A percentile compares a stretch with the other conserved stretches of the same genome.
Evolutionary conservation across 2,797 vertebrate genomes (phyloP).

Genomic region (Morus bassanus): DNA sequence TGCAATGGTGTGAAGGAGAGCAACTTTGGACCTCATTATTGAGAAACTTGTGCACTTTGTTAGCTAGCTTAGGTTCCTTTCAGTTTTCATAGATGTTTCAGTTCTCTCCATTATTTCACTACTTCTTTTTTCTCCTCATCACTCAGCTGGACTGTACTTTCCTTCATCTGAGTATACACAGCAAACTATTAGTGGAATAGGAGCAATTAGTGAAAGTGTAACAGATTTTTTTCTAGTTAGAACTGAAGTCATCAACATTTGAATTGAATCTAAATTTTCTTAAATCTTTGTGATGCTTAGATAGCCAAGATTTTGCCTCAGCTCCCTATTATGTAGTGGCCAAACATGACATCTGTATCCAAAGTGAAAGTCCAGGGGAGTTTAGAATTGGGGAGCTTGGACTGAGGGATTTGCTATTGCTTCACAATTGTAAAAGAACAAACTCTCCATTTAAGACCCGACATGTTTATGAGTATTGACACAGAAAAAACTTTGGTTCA

Average conservation of each 20-base stretch:
- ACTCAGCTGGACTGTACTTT: background rate
- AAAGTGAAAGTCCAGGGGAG: background rate
- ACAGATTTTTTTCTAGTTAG: background rate
- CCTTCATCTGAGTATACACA: background rate
- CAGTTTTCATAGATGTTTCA: background rate
- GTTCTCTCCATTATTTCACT: background rate
- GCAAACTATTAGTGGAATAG: background rate
- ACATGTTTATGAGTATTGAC: background rate
- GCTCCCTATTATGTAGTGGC: background rate
- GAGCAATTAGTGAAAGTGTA: background rate
- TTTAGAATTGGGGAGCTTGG: background rate
- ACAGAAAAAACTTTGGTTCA: background rate
- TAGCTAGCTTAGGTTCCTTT: background rate
- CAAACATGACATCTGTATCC: background rate
- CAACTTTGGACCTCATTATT: background rate
- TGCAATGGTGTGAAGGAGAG: background rate
- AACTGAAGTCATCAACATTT: background rate
- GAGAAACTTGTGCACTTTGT: background rate
- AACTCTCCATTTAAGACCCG: background rate
- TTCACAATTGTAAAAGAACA: background rate
- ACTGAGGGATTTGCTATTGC: background rate
- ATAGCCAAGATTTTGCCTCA: background rate
- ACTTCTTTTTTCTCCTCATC: background rate
- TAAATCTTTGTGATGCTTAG: background rate
- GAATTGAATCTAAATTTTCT: background rate